These are phyloP conservation scores for Delichon dasypus DNA, from an alignment of 2,797 vertebrate genomes.

Conservation along the genomic window DNA sequence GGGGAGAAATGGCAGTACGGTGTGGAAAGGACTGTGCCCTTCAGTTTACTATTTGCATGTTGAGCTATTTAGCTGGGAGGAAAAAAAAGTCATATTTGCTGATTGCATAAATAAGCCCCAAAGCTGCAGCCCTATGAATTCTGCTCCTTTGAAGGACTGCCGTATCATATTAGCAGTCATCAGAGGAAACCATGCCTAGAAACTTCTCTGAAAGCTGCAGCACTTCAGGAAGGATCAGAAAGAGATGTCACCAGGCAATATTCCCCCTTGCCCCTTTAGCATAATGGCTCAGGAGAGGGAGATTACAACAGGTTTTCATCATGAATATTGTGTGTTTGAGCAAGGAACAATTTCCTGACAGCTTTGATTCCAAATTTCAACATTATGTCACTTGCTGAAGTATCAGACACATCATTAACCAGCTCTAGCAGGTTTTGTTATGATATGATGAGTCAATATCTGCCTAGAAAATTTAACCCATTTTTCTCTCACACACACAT, in stretches of 20 bases:
- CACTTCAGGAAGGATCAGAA: conserved; percentile 55
- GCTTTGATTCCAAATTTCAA: conserved; percentile 71
- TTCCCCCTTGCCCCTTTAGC: neutral
- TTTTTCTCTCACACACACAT: neutral
- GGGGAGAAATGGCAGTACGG: neutral
- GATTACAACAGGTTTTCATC: conserved; percentile 67
- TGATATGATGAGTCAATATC: conserved; percentile 69
- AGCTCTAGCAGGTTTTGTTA: conserved; percentile 67
- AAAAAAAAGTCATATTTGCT: neutral
- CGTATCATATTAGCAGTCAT: conserved; percentile 20
- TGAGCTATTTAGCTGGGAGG: neutral
- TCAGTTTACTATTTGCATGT: neutral
- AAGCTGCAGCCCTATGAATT: neutral
- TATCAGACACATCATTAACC: conserved; percentile 70
- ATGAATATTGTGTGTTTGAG: conserved; percentile 52
- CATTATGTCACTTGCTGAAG: conserved; percentile 69
- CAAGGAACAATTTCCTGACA: conserved; percentile 64
- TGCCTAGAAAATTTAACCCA: conserved; percentile 59
- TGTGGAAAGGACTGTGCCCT: neutral
- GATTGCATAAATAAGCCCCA: conserved; percentile 31
- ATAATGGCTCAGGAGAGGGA: conserved; percentile 35
- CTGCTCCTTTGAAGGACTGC: conserved; percentile 36
- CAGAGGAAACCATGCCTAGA: conserved; percentile 30
- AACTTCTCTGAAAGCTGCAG: conserved; percentile 50
- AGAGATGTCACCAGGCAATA: conserved; percentile 39